Conservation (phyloP, 2,113 vertebrate species). For the Collichthys lucidus region DNA sequence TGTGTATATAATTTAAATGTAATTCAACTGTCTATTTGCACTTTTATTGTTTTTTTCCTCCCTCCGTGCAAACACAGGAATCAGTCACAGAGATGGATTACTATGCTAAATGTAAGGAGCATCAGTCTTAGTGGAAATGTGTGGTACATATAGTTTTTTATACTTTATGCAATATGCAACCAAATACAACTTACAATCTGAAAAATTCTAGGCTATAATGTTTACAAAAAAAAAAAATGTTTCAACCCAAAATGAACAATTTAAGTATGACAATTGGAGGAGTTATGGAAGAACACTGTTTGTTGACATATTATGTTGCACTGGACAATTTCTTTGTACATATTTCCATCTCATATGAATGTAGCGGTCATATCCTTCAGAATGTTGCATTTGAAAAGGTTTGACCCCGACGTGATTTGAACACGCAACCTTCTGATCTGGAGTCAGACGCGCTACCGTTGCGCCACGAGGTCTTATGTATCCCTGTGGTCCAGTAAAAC, state of each 20-base stretch:
- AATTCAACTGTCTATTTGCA: no score
- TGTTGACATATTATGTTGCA: background rate
- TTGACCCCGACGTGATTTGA: slow-evolving; percentile 82
- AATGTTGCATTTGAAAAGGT: background rate
- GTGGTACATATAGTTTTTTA: background rate
- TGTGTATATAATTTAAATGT: background rate
- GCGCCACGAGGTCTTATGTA: slow-evolving; percentile 71
- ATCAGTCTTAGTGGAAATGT: background rate
- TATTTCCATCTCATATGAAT: background rate
- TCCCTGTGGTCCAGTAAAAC: rapidly evolving
- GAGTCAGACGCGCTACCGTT: slow-evolving; percentile 82
- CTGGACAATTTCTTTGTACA: no score
- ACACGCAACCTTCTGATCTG: slow-evolving; percentile 82
- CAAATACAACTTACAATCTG: background rate
- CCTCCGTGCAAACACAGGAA: no score
- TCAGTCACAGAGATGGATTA: background rate
- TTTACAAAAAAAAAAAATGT: no score
- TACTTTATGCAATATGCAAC: background rate
- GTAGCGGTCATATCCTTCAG: rapidly evolving
- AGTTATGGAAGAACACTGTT: no score
- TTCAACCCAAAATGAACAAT: no score
- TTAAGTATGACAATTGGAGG: no score
- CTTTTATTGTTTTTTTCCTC: no score
- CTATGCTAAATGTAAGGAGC: no score
- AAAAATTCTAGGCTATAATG: no score